These are phyloP conservation scores for Drosophila rubida DNA, from an alignment of 2,888 invertebrate species.

Conservation along the genomic window DNA sequence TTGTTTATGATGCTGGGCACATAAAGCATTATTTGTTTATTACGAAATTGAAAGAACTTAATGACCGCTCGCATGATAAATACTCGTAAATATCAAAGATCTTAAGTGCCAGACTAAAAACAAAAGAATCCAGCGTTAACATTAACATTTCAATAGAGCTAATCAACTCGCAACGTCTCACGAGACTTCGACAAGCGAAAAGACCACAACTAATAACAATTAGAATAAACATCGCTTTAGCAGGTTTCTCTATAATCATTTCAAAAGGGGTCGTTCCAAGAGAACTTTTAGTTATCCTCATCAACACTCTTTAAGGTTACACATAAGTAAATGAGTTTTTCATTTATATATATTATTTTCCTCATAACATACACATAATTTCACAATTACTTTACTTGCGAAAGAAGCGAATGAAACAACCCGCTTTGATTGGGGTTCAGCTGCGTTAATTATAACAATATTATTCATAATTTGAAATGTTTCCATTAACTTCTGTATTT, in stretches of 20 bases:
- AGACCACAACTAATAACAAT: constrained; percentile 39
- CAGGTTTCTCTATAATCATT: not conserved
- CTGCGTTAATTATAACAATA: constrained; percentile 20
- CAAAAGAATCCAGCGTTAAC: constrained; percentile 27
- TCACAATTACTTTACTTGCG: not conserved
- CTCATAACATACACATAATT: too few relatives aligned
- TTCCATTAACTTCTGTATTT: constrained; percentile 19
- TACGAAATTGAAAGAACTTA: constrained; percentile 21
- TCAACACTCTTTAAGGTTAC: not conserved
- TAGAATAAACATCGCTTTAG: constrained; percentile 32
- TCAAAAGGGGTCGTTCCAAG: not conserved
- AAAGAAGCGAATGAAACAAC: not conserved
- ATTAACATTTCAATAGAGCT: constrained; percentile 46
- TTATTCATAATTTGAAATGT: constrained; percentile 45
- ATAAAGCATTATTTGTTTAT: constrained; percentile 72
- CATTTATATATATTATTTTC: too few relatives aligned
- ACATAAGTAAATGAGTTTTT: not conserved
- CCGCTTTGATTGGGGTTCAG: not conserved
- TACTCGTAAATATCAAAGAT: constrained; percentile 67
- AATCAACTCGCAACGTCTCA: constrained; percentile 17
- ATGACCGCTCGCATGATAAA: constrained; percentile 43
- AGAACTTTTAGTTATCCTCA: constrained; percentile 4
- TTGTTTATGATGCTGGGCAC: constrained; percentile 63
- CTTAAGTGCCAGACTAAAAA: constrained; percentile 67
- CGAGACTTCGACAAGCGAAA: constrained; percentile 6